phyloP scores from a whole-genome alignment of 2,888 invertebrate species.

The Pristionchus exspectatus region DNA sequence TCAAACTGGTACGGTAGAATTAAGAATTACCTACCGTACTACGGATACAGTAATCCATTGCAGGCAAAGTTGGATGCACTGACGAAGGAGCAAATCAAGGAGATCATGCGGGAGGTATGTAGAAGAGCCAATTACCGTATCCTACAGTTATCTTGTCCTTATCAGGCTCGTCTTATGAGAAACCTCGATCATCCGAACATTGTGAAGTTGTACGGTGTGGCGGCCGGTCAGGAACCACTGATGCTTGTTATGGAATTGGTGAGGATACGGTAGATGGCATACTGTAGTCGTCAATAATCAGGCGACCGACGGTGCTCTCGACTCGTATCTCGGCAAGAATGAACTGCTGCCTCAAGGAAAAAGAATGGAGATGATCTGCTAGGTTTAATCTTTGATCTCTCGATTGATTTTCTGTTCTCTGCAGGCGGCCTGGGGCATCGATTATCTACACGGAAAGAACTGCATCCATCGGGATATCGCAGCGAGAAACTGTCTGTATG shows the following conservation, averaged over 20 bases:
- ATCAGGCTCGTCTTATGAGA: conserved; percentile 52
- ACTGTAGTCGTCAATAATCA: not conserved
- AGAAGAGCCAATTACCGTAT: not conserved
- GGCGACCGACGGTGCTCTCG: conserved; percentile 53
- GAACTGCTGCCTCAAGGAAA: conserved; percentile 38
- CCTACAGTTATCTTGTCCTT: not conserved
- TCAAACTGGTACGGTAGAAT: conserved; percentile 56
- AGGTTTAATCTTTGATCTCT: conserved; percentile 23
- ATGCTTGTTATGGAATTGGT: conserved; percentile 56
- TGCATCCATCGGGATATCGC: conserved; percentile 67
- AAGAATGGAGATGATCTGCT: conserved; percentile 45
- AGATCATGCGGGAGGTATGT: conserved; percentile 55
- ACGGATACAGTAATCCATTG: not conserved
- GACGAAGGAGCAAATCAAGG: conserved; percentile 55
- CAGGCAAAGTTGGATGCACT: conserved; percentile 49
- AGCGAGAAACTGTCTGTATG: conserved; percentile 65
- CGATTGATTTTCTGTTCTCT: conserved; percentile 20
- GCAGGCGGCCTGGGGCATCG: conserved; percentile 66
- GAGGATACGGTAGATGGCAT: not conserved
- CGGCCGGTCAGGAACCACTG: conserved; percentile 51
- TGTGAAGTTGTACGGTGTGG: conserved; percentile 50
- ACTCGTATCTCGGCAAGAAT: conserved; percentile 52
- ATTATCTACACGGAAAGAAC: conserved; percentile 63
- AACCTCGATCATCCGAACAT: conserved; percentile 51
- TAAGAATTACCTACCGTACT: not conserved